Evolutionary conservation across 2,797 vertebrate species (phyloP).

Genomic region (Peromyscus eremicus): DNA sequence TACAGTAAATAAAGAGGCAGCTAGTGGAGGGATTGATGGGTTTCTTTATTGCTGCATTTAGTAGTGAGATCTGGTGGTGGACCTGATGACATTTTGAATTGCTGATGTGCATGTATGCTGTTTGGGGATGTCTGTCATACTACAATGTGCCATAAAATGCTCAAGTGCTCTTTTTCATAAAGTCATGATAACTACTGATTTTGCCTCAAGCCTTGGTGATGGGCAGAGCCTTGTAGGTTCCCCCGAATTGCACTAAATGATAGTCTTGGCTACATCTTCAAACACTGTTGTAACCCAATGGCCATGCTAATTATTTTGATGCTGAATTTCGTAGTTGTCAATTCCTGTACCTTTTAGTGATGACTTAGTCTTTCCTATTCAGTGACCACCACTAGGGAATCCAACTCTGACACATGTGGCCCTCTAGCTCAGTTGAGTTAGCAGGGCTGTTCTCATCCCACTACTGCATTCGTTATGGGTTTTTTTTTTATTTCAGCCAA

Average conservation of each 20-base stretch:
- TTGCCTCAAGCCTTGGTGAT: not conserved
- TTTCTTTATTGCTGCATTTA: constrained; percentile 25
- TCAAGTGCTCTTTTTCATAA: not conserved
- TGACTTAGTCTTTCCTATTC: not conserved
- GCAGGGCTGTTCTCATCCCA: not conserved
- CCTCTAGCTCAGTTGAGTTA: not conserved
- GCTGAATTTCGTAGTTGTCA: not conserved
- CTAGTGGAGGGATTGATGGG: not conserved
- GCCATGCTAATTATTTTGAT: constrained; percentile 2
- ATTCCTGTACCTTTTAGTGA: not conserved
- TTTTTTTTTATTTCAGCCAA: not conserved
- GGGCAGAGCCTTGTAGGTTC: not conserved
- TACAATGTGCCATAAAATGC: not conserved
- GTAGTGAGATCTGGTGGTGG: not conserved
- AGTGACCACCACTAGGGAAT: not conserved
- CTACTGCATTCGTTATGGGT: not conserved
- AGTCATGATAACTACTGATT: constrained; percentile 22
- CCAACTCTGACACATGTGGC: not conserved
- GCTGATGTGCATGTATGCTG: constrained; percentile 31
- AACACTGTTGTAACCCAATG: constrained; percentile 35
- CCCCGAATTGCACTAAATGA: not conserved
- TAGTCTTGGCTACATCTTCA: not conserved
- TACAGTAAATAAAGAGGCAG: not conserved
- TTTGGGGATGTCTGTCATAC: not conserved
- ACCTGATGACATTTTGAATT: constrained; percentile 43